phyloP scores from a whole-genome alignment of 2,888 invertebrate species.

The Drosophila conformis region DNA sequence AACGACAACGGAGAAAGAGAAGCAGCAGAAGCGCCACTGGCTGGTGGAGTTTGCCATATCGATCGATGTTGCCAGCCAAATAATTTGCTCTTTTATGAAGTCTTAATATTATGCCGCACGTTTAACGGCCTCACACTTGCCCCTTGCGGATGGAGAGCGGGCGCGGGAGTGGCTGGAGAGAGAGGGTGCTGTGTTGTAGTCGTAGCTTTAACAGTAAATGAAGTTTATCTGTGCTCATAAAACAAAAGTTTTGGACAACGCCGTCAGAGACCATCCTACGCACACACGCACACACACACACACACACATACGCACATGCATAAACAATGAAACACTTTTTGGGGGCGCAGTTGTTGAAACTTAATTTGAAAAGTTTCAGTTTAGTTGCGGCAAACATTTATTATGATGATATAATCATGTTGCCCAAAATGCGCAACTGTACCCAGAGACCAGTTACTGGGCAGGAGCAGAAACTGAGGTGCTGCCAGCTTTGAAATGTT shows the following conservation, averaged over 20 bases:
- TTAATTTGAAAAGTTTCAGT: constrained; percentile 77
- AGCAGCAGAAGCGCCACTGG: constrained; percentile 5
- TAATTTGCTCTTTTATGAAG: constrained; percentile 81
- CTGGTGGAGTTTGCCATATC: constrained; percentile 43
- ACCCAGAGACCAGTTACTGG: constrained; percentile 38
- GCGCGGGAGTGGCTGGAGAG: background rate
- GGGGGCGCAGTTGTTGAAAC: constrained; percentile 63
- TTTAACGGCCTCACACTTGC: constrained; percentile 74
- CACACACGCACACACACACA: background rate
- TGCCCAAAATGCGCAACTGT: constrained; percentile 64
- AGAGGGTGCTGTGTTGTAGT: constrained; percentile 3
- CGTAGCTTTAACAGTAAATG: constrained; percentile 56
- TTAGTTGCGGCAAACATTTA: constrained; percentile 73
- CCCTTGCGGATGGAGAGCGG: background rate
- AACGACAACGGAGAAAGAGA: constrained; percentile 10
- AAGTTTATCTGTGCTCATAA: constrained; percentile 66
- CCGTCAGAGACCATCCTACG: constrained; percentile 35
- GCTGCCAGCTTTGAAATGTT: constrained; percentile 17
- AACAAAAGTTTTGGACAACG: constrained; percentile 58
- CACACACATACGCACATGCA: constrained; percentile 26
- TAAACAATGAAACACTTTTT: constrained; percentile 57
- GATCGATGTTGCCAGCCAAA: constrained; percentile 62
- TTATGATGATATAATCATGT: constrained; percentile 80
- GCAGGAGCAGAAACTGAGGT: background rate
- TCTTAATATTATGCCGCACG: constrained; percentile 78